Evolutionary conservation across 2,797 vertebrate genomes (phyloP), one percentile per base, ranked within the genome.

Genomic region (Syngnathus acus): DNA sequence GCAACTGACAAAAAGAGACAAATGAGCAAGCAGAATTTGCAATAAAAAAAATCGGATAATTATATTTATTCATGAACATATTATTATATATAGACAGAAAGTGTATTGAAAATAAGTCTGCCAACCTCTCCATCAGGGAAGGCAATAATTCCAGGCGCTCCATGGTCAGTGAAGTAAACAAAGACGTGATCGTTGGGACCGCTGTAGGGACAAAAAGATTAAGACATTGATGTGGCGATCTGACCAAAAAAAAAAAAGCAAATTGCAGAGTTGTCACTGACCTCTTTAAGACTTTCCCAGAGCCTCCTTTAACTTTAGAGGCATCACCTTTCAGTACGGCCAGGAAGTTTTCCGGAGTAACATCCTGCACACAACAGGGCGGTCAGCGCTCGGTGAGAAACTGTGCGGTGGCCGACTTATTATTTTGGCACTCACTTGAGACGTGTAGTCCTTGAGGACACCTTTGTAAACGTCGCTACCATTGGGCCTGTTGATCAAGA

Each of bases 141-240:
- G 26, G 92, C 94, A 86, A 99, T 75, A 58, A 99, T 72, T 43
- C 95, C 97, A 7, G 94, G 92, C 0, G 91, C 94, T 37, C 97
- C 97, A 0, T 99, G 96, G 66, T 99, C 97, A 0, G 96, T 94
- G 87, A 99, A 99, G 84, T 95, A 99, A 66, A 99, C 87, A 62
- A 99, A 99, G 68, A 99, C 92, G 0, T 98, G 92, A 83, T 99
- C 96, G 9, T 91, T 86, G 66, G 96, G 95, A 3, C 97, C 97
- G 0, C 97, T 99, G 91, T 64, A 81, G 81, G 66, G 19, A 83
- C 43, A 86, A 70, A 72, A 3, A 62, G 6, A 47, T 75, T 38
- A 70, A 16, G 7, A 57, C 6, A 11, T n/a, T 21, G 50, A 37
- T 6, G 26, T 14, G 6, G 10, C 26, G 6, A 57, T 32, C 54